phyloP scores from a whole-genome alignment of 2,113 vertebrate genomes.

The Nothoprocta perdicaria region DNA sequence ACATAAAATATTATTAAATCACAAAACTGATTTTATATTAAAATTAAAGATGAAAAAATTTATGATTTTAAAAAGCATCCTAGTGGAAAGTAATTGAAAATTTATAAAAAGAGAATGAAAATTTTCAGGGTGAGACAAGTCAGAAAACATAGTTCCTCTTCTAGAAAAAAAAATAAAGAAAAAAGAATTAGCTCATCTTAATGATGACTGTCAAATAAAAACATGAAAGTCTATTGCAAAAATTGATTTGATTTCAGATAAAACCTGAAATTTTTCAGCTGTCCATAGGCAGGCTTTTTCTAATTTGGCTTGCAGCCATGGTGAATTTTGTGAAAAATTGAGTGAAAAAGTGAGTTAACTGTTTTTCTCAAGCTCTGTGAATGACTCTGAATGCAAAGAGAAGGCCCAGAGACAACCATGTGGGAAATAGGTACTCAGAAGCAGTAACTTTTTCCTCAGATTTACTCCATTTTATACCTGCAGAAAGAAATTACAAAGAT shows the following conservation, averaged over 20 bases:
- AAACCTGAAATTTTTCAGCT: not conserved
- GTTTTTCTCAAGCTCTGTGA: not conserved
- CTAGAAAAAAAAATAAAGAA: not conserved
- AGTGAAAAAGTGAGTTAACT: not conserved
- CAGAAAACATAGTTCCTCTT: not conserved
- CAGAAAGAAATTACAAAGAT: not conserved
- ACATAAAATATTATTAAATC: not conserved
- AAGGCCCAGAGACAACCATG: accelerated
- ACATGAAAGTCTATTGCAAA: accelerated
- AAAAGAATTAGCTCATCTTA: not conserved
- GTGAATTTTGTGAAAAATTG: not conserved
- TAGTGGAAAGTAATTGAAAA: not conserved
- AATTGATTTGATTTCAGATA: not conserved
- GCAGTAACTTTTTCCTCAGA: not conserved
- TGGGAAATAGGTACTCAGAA: not conserved
- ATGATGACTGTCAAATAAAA: not conserved
- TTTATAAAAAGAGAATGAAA: not conserved
- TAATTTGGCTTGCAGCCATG: accelerated
- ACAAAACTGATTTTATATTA: not conserved
- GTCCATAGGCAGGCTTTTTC: not conserved
- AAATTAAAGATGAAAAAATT: not conserved
- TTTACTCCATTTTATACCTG: not conserved
- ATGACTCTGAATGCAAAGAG: not conserved
- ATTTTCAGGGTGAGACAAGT: not conserved
- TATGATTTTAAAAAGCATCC: not conserved